Evolutionary conservation across 2,797 vertebrate genomes (phyloP).

Genomic region (Anguilla obscura): DNA sequence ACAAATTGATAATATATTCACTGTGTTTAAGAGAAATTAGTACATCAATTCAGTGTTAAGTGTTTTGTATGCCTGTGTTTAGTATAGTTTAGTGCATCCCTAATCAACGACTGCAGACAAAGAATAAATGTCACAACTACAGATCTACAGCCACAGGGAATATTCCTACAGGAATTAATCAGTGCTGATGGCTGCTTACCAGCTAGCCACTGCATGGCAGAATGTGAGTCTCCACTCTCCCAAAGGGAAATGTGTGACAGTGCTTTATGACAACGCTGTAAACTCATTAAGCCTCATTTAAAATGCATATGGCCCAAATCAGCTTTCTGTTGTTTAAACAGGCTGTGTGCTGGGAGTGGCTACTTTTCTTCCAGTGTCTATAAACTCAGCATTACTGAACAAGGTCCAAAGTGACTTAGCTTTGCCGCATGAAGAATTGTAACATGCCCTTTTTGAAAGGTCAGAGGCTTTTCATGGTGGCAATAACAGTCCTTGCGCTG

Average conservation of each 20-base stretch:
- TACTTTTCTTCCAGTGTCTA: neutral
- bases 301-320: neutral
- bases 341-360: neutral
- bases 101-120: neutral
- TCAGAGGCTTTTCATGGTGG: constrained; percentile 87
- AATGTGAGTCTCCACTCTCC: neutral
- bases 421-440: too few relatives aligned
- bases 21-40: neutral
- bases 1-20: neutral
- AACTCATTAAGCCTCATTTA: neutral
- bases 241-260: neutral
- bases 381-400: neutral
- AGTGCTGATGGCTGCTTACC: neutral
- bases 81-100: neutral
- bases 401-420: too few relatives aligned
- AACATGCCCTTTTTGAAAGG: too few relatives aligned
- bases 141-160: neutral
- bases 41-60: neutral
- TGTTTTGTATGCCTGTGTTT: neutral
- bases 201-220: neutral
- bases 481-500: constrained; percentile 93
- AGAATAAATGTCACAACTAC: neutral
- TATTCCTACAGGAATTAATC: constrained; percentile 4
- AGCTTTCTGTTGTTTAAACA: neutral
- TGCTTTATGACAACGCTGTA: neutral